Conservation (phyloP, 2,797 vertebrate species). For the Rhodeus uyekii region DNA sequence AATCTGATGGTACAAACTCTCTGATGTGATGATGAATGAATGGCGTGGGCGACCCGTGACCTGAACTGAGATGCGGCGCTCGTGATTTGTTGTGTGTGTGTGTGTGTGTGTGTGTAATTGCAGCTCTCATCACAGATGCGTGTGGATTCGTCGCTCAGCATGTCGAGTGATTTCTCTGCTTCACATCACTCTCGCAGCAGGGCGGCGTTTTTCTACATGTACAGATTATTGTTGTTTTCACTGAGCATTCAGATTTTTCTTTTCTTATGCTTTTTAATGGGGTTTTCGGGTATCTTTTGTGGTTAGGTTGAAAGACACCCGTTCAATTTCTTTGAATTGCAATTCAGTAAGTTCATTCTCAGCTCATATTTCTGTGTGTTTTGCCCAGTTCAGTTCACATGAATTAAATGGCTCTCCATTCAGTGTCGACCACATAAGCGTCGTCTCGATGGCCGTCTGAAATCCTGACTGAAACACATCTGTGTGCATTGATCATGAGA, state of each 20-base stretch:
- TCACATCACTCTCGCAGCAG: neutral
- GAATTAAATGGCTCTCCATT: neutral
- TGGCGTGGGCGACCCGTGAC: neutral
- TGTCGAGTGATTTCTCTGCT: neutral
- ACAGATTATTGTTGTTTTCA: neutral
- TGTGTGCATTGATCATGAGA: too few species aligned
- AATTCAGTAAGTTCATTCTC: neutral
- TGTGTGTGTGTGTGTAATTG: neutral
- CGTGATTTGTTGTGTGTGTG: too few species aligned
- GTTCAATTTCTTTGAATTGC: too few species aligned
- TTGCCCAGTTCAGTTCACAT: neutral
- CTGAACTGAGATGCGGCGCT: neutral
- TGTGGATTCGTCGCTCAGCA: neutral
- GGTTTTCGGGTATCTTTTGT: too few species aligned
- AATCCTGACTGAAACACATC: too few species aligned
- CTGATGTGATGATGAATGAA: neutral
- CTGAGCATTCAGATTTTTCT: neutral
- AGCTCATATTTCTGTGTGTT: neutral
- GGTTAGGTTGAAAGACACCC: too few species aligned
- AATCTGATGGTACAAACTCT: neutral
- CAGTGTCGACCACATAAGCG: too few species aligned
- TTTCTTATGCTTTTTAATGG: neutral
- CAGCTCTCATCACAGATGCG: neutral
- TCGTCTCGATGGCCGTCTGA: too few species aligned
- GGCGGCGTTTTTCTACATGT: neutral